Conservation (phyloP, 2,113 vertebrate species). For the Podilymbus podiceps region DNA sequence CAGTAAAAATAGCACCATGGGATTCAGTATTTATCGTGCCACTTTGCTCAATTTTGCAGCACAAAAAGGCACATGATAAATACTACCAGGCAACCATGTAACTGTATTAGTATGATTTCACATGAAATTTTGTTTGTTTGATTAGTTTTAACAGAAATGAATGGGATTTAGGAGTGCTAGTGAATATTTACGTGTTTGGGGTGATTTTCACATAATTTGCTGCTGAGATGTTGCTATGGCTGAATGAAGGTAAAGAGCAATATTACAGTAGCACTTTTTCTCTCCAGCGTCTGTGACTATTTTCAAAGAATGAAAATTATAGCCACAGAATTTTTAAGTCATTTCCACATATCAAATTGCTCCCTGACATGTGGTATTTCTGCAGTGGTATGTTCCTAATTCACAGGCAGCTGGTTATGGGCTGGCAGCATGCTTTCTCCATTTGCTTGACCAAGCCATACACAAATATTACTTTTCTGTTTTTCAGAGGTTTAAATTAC, state of each 20-base stretch:
- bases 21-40: neutral
- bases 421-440: neutral
- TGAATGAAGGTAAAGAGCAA: neutral
- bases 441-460: neutral
- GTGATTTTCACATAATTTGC: neutral
- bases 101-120: neutral
- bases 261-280: neutral
- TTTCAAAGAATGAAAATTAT: neutral
- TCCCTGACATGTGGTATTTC: neutral
- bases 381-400: neutral
- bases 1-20: neutral
- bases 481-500: neutral
- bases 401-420: neutral
- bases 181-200: neutral
- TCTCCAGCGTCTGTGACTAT: neutral
- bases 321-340: neutral
- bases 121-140: neutral
- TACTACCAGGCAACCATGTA: neutral
- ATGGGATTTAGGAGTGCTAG: neutral
- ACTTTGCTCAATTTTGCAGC: neutral
- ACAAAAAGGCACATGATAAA: neutral
- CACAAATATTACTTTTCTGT: neutral
- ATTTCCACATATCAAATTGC: neutral
- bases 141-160: neutral
- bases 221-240: neutral